A percentile compares a stretch with the other conserved stretches of the same genome.
Evolutionary conservation across 2,797 vertebrate genomes (phyloP).

Genomic region (Thripadectes ignobilis): DNA sequence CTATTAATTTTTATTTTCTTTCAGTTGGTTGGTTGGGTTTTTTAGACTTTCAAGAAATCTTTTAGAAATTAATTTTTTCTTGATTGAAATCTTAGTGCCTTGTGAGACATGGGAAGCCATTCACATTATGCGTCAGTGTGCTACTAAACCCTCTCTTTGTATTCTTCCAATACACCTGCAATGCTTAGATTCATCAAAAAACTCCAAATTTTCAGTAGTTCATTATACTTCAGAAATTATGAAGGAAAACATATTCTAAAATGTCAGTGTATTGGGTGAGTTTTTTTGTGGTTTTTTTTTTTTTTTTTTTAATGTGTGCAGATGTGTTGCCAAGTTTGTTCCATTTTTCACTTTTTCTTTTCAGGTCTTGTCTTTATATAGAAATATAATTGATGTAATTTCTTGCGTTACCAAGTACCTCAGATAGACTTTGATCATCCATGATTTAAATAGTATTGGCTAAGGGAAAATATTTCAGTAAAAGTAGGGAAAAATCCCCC

Average conservation of each 20-base stretch:
- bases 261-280: background rate
- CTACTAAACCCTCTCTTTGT: background rate
- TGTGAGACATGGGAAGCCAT: background rate
- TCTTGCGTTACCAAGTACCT: background rate
- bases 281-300: background rate
- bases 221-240: background rate
- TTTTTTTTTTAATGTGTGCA: background rate
- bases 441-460: conserved; percentile 21
- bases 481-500: background rate
- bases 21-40: background rate
- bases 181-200: background rate
- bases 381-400: conserved; percentile 2
- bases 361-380: background rate
- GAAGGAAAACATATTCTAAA: background rate
- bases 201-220: background rate
- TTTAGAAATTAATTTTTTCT: background rate
- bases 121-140: background rate
- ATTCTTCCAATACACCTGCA: background rate
- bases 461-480: conserved; percentile 4
- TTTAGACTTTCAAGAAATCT: background rate
- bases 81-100: background rate
- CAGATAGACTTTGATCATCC: background rate
- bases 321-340: background rate
- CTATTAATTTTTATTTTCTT: background rate
- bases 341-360: background rate